Evolutionary conservation across 2,888 invertebrate genomes (phyloP), one percentile per base, ranked within the genome.

Genomic region (Choreutis nemorana): DNA sequence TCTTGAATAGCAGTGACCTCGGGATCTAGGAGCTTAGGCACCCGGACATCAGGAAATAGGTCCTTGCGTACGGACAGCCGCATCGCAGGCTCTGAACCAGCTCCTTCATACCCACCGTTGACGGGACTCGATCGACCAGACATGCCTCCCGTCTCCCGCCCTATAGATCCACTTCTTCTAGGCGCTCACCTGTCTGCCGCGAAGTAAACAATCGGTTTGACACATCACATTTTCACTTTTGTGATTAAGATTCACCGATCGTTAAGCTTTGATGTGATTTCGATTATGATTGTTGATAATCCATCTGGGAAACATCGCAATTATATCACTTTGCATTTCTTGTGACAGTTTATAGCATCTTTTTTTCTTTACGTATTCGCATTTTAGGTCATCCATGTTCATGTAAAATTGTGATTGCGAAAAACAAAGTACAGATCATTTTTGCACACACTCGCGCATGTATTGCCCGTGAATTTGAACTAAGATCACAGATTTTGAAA

Each of bases 331-430:
- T 67, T 58, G 56, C 64, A 65, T 59, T 68, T 64, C 62, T 67
- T 60, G 63, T 59, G 65, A 66, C 55, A 54, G 65, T 67, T 57
- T 59, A 60, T 64, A 68, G 71, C 72, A 73, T 75, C 70, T 70
- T 75, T 73, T 65, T 75, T 67, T 75, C 73, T 78, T 73, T 58
- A 70, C 68, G 68, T 75, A 75, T 73, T 75, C 77, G 70, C 73
- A 79, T 80, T 80, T 78, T 78, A 80, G 79, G 79, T 80, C 79
- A 80, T 75, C 79, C 78, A 78, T 78, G 78, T 78, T 79, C 79
- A 77, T 77, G 78, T 78, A 79, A 78, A 75, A 78, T 73, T 78
- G 75, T 77, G 78, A 75, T 77, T 77, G 75, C 78, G 77, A 78
- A 78, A 77, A 77, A 77, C 73, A 75, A 73, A 64, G 71, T 70